Evolutionary conservation across 2,113 vertebrate species (phyloP).

Genomic region (Barnardius zonarius): DNA sequence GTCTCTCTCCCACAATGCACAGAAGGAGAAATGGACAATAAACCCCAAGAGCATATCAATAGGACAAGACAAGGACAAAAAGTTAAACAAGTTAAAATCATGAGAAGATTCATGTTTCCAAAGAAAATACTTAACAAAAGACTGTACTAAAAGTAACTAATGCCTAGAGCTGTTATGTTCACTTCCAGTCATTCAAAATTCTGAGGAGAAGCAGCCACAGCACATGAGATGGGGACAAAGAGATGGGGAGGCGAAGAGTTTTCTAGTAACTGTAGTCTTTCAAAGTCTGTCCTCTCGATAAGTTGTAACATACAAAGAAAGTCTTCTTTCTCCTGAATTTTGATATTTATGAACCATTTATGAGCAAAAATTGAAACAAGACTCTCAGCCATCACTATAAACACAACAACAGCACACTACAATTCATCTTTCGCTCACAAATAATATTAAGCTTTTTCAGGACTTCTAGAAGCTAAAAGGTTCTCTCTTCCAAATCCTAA

Average conservation of each 20-base stretch:
- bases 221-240: neutral
- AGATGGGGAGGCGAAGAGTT: neutral
- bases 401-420: neutral
- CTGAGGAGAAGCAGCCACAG: neutral
- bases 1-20: constrained; percentile 78
- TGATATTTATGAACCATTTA: neutral
- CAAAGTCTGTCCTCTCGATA: neutral
- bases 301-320: neutral
- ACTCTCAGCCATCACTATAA: neutral
- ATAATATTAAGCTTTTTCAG: neutral
- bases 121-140: neutral
- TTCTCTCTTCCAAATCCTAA: neutral
- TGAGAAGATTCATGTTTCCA: neutral
- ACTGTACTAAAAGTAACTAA: neutral
- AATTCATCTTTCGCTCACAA: neutral
- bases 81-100: constrained; percentile 54
- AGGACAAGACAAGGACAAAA: constrained; percentile 80
- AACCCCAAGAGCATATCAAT: constrained; percentile 72
- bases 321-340: neutral
- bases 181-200: neutral
- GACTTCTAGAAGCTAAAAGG: neutral
- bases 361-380: neutral
- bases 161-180: neutral
- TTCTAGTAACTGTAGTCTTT: neutral
- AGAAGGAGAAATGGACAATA: constrained; percentile 70